A percentile compares a stretch with the other conserved stretches of the same genome.
Evolutionary conservation across 2,797 vertebrate genomes (phyloP).

Genomic region (Megaceryle alcyon): DNA sequence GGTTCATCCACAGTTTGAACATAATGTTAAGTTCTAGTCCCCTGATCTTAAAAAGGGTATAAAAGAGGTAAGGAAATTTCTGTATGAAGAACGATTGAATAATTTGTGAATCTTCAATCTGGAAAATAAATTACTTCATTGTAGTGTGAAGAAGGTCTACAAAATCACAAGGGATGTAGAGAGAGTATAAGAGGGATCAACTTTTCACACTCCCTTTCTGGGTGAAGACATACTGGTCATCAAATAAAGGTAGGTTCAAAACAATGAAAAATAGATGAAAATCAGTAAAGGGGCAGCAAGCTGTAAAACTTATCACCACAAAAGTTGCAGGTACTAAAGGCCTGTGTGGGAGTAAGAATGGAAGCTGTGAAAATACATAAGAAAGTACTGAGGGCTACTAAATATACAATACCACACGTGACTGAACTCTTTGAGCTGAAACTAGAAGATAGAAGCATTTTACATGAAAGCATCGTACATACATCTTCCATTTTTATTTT

Average conservation of each 20-base stretch:
- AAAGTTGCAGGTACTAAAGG: neutral
- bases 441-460: neutral
- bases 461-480: neutral
- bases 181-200: fast-evolving
- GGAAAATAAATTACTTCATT: neutral
- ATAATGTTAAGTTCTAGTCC: neutral
- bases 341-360: neutral
- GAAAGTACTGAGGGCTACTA: neutral
- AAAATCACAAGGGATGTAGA: neutral
- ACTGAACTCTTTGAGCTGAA: neutral
- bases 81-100: neutral
- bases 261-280: neutral
- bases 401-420: neutral
- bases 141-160: neutral
- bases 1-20: neutral
- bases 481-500: neutral
- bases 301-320: neutral
- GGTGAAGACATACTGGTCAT: neutral
- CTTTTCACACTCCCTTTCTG: neutral
- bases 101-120: neutral
- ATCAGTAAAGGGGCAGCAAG: fast-evolving
- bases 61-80: neutral
- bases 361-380: neutral
- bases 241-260: neutral
- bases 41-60: neutral